These are phyloP conservation scores for Omphaloscelis lunosa DNA, from an alignment of 2,888 invertebrate genomes.

Conservation along the genomic window DNA sequence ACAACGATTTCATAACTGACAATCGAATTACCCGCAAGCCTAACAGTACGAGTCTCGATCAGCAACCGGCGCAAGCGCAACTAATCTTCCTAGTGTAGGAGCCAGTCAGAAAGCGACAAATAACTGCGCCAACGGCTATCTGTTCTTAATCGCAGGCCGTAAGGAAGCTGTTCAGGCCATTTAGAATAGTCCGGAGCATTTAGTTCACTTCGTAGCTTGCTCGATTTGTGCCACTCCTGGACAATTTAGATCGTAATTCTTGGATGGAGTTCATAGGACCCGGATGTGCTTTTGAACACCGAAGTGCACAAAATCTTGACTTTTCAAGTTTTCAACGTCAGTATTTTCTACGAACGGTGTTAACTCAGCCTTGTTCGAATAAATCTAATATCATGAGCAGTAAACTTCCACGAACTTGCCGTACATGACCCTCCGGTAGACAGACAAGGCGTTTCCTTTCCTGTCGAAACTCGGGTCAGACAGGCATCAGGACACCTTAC, in stretches of 20 bases:
- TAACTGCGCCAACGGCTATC: constrained; percentile 66
- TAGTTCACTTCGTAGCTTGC: constrained; percentile 35
- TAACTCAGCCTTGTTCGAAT: neutral
- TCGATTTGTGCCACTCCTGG: constrained; percentile 26
- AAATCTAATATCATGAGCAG: neutral
- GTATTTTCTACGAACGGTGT: neutral
- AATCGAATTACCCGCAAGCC: constrained; percentile 23
- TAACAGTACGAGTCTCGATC: constrained; percentile 28
- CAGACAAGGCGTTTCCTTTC: neutral
- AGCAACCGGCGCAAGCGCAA: constrained; percentile 38
- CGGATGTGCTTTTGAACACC: neutral
- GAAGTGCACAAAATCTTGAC: neutral
- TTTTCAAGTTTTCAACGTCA: neutral
- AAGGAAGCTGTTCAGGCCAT: constrained; percentile 58
- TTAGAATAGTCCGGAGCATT: constrained; percentile 47
- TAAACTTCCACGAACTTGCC: neutral
- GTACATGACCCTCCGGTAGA: neutral
- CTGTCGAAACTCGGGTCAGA: neutral
- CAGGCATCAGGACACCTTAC: neutral
- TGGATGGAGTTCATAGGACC: neutral
- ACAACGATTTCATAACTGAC: constrained; percentile 44
- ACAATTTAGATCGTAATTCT: constrained; percentile 17
- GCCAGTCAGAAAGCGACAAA: constrained; percentile 63
- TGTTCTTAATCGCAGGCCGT: constrained; percentile 66
- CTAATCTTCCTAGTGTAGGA: constrained; percentile 55